Conservation (phyloP, 2,888 invertebrate genomes). For the Amphipoea oculea region DNA sequence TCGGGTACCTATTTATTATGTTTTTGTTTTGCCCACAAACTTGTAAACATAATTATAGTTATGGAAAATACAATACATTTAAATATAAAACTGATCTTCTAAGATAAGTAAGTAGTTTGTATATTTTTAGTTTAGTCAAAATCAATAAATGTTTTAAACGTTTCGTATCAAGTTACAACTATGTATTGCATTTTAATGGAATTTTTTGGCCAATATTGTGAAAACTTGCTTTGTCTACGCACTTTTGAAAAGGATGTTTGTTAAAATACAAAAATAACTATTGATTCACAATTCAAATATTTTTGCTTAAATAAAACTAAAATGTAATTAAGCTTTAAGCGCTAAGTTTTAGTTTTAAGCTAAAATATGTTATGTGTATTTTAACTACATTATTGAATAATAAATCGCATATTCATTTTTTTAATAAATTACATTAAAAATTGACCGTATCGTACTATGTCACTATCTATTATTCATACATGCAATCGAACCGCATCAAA, state of each 20-base stretch:
- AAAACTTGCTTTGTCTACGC: conserved; percentile 15
- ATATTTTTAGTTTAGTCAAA: conserved; percentile 14
- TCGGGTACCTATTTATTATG: not conserved
- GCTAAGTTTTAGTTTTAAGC: not conserved
- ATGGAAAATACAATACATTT: not conserved
- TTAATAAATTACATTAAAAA: conserved; percentile 40
- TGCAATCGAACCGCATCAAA: conserved; percentile 64
- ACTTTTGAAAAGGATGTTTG: not conserved
- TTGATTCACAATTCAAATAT: conserved; percentile 3
- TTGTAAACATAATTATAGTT: not conserved
- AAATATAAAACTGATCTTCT: conserved; percentile 17
- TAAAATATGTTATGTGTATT: not conserved
- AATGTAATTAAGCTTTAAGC: conserved; percentile 3
- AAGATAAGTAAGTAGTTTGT: conserved; percentile 29
- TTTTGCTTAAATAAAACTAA: conserved; percentile 2
- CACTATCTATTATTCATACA: conserved; percentile 59
- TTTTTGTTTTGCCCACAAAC: not conserved
- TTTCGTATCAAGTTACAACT: conserved; percentile 47
- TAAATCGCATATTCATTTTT: conserved; percentile 31
- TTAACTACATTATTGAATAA: conserved; percentile 4
- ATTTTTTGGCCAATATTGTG: not conserved
- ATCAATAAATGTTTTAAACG: conserved; percentile 42
- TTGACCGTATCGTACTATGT: conserved; percentile 33
- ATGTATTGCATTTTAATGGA: conserved; percentile 11
- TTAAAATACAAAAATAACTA: not conserved